Base-by-base conservation (phyloP, 2,888 invertebrate genomes). In the Cinara cedri region DNA sequence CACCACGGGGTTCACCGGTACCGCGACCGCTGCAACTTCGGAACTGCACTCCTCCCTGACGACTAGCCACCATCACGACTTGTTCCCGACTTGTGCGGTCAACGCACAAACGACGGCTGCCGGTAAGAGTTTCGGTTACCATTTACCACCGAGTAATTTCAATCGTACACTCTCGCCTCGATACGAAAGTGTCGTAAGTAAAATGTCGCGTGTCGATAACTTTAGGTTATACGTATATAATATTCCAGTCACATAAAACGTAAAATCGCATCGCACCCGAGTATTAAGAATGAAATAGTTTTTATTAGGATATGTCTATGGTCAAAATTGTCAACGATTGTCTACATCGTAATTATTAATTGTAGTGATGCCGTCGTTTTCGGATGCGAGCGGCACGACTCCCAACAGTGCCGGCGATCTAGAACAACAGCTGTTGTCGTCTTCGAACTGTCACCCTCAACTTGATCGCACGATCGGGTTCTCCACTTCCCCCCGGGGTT, bases 1-100 rank as follows among this genome's bases (percentile, higher is more conserved):
- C 26, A n/a, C 92, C 0, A 86, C 92, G 72, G 92, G 92, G 51
- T 92, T 92, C 84, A 89, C 90, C 9, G 91, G 92, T 82, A 88
- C 90, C 19, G 88, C 90, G 16, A 89, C 91, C 0, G 90, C 91
- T 3, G 91, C 87, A 74, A 86, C 86, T 3, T 63, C 72, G 19
- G 76, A 78, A 3, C 68, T 78, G 57, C 76, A 78, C 34, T 24
- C 68, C 16, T 66, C 76, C 14, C 49, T 76, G 66, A 19, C 76
- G 14, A 19, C 76, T 21, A 68, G 76, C 26, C 76, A 78, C 21
- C 76, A 78, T 60, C 66, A 78, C 57, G 76, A 78, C 46, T 46
- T 78, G 68, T 78, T 78, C 57, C 21, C 76, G 34, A 49, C 44
- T 11, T 78, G 76, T 8, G 26, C 68, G 49, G 49, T 42, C 60